phyloP scores from a whole-genome alignment of 2,797 vertebrate genomes.

The Botia almorhae region DNA sequence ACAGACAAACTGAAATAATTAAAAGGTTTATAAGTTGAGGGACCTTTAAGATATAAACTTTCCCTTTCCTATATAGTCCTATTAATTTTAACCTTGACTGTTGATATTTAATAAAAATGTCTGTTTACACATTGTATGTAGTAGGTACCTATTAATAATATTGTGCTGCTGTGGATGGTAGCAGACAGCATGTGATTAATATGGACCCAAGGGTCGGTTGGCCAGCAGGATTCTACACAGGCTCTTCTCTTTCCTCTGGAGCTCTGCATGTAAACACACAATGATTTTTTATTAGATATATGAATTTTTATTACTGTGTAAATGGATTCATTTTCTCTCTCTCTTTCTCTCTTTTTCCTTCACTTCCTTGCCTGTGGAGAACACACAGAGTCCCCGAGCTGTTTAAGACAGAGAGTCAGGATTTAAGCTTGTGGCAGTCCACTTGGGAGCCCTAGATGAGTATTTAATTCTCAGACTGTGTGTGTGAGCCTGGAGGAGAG shows the following conservation, averaged over 20 bases:
- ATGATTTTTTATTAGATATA: constrained; percentile 79
- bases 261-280: constrained; percentile 75
- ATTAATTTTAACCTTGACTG: too few species aligned
- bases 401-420: constrained; percentile 83
- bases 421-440: constrained; percentile 82
- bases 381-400: constrained; percentile 81
- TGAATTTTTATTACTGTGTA: constrained; percentile 82
- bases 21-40: neutral
- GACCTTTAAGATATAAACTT: neutral
- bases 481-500: constrained; percentile 47
- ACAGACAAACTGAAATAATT: neutral
- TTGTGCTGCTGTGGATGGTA: neutral
- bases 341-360: constrained; percentile 27
- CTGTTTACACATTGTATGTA: neutral
- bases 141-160: neutral
- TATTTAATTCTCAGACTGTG: constrained; percentile 86
- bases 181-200: neutral
- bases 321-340: constrained; percentile 63
- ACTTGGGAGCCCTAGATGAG: constrained; percentile 82
- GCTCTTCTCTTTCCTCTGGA: constrained; percentile 69
- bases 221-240: constrained; percentile 55
- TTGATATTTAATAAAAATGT: neutral
- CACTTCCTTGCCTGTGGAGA: constrained; percentile 60
- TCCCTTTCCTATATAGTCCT: too few species aligned
- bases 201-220: neutral